Evolutionary conservation across 2,113 vertebrate genomes (phyloP), one percentile per base, ranked within the genome.

Genomic region (Eidolon helvum): DNA sequence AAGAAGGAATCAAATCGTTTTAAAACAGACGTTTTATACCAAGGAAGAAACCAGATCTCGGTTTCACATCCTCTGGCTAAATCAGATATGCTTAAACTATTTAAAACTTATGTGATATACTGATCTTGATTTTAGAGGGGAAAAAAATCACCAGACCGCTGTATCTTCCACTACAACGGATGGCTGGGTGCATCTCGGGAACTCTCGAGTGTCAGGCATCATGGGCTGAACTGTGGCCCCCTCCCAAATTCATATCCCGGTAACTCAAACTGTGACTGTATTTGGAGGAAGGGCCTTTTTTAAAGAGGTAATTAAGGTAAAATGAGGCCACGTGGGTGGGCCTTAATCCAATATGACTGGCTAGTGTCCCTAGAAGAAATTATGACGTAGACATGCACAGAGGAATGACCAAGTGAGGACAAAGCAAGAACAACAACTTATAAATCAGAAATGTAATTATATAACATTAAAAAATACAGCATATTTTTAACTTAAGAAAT

Each of bases 221-320:
- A 9, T 0, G 4, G 24, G 55, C 35, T 43, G 22, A 55, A 40
- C 0, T 15, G 22, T 9, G n/a, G 5, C 12, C 18, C 57, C 16
- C 21, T 4, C n/a, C 9, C 61, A 93, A 68, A 35, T 26, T 50
- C 21, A 2, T 33, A 69, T 0, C 19, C 7, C 1, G 9, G 55
- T 5, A 82, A 19, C 45, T 26, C n/a, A 33, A 15, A 82, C 38
- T 3, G 8, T 35, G 61, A 72, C n/a, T 35, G 4, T 1, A 22
- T 40, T 28, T 66, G 45, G 19, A 86, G 26, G 55, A 6, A 9
- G 65, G 30, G 12, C 48, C 30, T 79, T 22, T 14, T 48, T 11
- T 48, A 89, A 66, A 50, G 33, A 68, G 28, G 26, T 16, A 22
- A 26, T 8, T 3, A 10, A 40, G 28, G 48, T 15, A 45, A 71